Evolutionary conservation across 2,113 vertebrate genomes (phyloP), one percentile per base, ranked within the genome.

Genomic region (Eclectus roratus): DNA sequence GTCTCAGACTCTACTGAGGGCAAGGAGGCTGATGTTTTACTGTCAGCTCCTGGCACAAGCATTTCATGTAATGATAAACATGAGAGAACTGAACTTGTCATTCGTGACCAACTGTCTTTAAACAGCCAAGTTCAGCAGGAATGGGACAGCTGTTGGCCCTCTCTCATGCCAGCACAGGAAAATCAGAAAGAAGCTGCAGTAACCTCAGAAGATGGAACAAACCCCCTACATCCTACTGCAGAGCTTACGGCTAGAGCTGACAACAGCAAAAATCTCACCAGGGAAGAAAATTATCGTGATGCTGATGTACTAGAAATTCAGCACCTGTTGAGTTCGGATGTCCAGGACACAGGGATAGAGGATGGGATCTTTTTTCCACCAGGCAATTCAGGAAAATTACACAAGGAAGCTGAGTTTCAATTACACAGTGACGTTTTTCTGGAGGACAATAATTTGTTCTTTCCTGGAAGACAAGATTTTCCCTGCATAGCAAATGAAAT

Each of bases 1-100:
- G 64, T 33, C 65, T 72, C 66, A 65, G 52, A 39, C 19, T 63
- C 35, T n/a, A 1, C 27, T 37, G 61, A 87, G 31, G 13, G 16
- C 28, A 80, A 68, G 20, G 44, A 85, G 41, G 28, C 23, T 1
- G 6, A 69, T 0, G 1, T 46, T 7, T 35, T 69, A 6, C 9
- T 77, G 41, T 44, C 44, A 31, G 27, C 28, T 71, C 29, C 81
- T 52, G 66, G 39, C 31, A 43, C 61, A 87, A 72, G 9, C 7
- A 7, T 10, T 88, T 60, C 80, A 69, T 27, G 5, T 1, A 8
- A 13, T 17, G 41, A 61, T 24, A 41, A 58, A 85, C 0, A 0
- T 6, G 23, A 61, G 31, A 55, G 12, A 89, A 53, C 28, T n/a
- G 50, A 65, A 49, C 24, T 14, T 63, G 74, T 80, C 15, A 10